Evolutionary conservation across 2,888 invertebrate species (phyloP), one percentile per base, ranked within the genome.

Genomic region (Amphipyra tragopoginis): DNA sequence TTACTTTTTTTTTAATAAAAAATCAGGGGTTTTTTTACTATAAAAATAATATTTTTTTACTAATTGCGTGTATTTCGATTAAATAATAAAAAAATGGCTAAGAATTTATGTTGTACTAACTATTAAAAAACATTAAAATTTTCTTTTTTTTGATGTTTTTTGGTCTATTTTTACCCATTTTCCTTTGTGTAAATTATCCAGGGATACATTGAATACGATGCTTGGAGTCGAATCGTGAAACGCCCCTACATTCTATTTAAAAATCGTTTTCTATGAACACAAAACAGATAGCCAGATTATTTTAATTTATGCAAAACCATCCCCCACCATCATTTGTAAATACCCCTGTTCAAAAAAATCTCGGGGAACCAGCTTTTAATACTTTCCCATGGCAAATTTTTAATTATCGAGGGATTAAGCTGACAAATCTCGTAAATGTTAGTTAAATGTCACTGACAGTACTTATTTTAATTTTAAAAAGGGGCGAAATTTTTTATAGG

Each of bases 331-430:
- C 39, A 52, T 66, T 60, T 45, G n/a, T n/a, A n/a, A n/a, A n/a
- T n/a, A n/a, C 4, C 1, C 2, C 33, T 62, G 10, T 64, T 26
- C 47, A 0, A 42, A 10, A 40, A 43, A 45, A 54, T 58, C 71
- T 47, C 45, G 44, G 68, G 75, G 77, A 72, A 77, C 72, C 53
- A 45, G 49, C 4, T 0, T 14, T 47, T 47, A 57, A 69, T 43
- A 15, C 56, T 43, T 77, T 77, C 77, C 72, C 77, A 77, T 61
- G 61, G 55, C 15, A 52, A 45, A 59, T 67, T 73, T 68, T 65
- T 75, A 67, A 72, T 72, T 64, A 65, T 39, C 2, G 11, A 9
- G 21, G 72, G 72, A 75, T 77, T 53, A 55, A 40, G 34, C 54
- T 65, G 65, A 72, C 64, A 64, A 67, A 70, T 65, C 57, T 33